phyloP scores from a whole-genome alignment of 2,888 invertebrate species.

The Apoderus coryli region DNA sequence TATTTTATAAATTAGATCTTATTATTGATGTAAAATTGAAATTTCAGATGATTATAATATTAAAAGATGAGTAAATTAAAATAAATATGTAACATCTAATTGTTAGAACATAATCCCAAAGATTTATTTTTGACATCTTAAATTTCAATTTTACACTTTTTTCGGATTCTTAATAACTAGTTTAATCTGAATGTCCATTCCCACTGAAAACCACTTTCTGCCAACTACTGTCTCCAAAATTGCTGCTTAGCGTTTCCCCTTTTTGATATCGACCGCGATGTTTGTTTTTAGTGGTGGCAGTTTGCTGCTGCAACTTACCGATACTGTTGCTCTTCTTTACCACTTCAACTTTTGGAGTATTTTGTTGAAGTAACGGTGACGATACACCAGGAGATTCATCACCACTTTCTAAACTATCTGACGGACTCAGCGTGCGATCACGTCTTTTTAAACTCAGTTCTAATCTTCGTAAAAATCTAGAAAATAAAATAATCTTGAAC shows the following conservation, averaged over 20 bases:
- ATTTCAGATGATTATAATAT: neutral
- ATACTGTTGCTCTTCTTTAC: conserved; percentile 33
- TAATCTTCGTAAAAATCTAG: conserved; percentile 53
- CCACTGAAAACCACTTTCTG: conserved; percentile 26
- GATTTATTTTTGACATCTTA: conserved; percentile 2
- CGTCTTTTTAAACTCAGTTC: conserved; percentile 57
- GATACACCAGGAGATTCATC: conserved; percentile 49
- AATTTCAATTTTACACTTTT: conserved; percentile 7
- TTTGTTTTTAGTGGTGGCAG: conserved; percentile 16
- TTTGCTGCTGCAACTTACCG: conserved; percentile 27
- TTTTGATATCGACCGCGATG: conserved; percentile 25
- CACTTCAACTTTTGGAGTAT: conserved; percentile 19
- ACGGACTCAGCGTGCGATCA: conserved; percentile 39
- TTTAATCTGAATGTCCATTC: conserved; percentile 30
- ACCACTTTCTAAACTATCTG: conserved; percentile 35
- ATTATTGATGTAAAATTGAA: conserved; percentile 4
- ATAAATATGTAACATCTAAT: conserved; percentile 4
- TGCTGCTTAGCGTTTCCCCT: conserved; percentile 23
- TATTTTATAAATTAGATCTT: conserved; percentile 14
- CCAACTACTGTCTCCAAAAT: conserved; percentile 24
- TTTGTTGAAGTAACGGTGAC: conserved; percentile 41
- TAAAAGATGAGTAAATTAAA: neutral
- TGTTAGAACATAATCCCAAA: conserved; percentile 3
- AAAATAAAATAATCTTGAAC: conserved; percentile 7
- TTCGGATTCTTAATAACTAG: conserved; percentile 6